Evolutionary conservation across 2,888 invertebrate species (phyloP), one percentile per base, ranked within the genome.

Genomic region (Empis livida): DNA sequence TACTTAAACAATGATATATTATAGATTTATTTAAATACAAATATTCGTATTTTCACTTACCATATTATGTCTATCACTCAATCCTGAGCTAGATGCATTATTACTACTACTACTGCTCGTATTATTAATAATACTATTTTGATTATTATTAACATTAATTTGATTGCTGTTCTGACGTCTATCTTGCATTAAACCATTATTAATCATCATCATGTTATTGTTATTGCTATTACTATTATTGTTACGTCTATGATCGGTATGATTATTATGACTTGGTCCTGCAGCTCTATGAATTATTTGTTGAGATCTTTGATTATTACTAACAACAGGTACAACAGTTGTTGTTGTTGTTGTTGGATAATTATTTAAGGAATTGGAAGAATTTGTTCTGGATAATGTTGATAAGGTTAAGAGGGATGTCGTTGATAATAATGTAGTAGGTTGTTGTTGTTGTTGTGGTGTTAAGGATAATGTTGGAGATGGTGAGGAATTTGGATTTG

Each of bases 31-130:
- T n/a, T n/a, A n/a, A n/a, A n/a, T n/a, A n/a, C n/a, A n/a, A n/a
- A n/a, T n/a, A n/a, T n/a, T n/a, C n/a, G n/a, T n/a, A n/a, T n/a
- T 27, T 27, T 32, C 35, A 51, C 52, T 53, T 49, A 56, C 56
- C 56, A 56, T 55, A 54, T 52, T 56, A 44, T 59, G 60, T 51
- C 63, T 57, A 53, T 63, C 63, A 52, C 59, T 61, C 55, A 60
- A 55, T 52, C 60, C 59, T 57, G 62, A 58, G 55, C 58, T 61
- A 48, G 59, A 54, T 52, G 56, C 57, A 50, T 57, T 58, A 43
- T 47, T 55, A 48, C 42, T 54, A 44, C 45, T 52, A 32, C 51
- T 54, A 47, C 51, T 55, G 51, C 48, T 55, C 45, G 45, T 49
- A 37, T 53, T 53, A 43, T 50, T 52, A 43, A 50, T 51, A 10